phyloP scores from a whole-genome alignment of 2,797 vertebrate species.

The Etheostoma perlongum region DNA sequence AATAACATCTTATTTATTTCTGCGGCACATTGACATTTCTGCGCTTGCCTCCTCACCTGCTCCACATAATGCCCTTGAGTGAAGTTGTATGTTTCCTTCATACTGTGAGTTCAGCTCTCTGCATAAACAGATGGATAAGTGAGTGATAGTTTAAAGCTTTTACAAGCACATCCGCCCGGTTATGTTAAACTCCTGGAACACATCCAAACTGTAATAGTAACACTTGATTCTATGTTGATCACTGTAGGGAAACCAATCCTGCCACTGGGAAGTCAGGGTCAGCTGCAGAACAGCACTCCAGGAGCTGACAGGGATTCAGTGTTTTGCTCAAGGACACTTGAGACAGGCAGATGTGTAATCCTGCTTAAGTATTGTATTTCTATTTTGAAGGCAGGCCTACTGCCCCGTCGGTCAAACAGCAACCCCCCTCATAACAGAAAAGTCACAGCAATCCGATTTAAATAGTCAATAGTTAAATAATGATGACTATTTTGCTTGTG shows the following conservation, averaged over 20 bases:
- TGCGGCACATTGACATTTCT: constrained; percentile 53
- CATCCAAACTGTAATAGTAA: constrained; percentile 25
- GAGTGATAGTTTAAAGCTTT: constrained; percentile 30
- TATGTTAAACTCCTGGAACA: constrained; percentile 21
- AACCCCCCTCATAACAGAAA: background rate
- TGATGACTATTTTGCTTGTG: no score
- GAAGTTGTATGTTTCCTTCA: constrained; percentile 1
- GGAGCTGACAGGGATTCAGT: constrained; percentile 39
- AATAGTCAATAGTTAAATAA: no score
- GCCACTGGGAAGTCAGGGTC: constrained; percentile 52
- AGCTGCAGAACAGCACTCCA: constrained; percentile 37
- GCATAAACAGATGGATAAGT: constrained; percentile 20
- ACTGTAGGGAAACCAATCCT: constrained; percentile 5
- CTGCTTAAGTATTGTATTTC: constrained; percentile 54
- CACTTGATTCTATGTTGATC: constrained; percentile 49
- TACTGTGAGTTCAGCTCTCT: constrained; percentile 15
- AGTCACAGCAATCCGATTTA: no score
- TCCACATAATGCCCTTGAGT: constrained; percentile 41
- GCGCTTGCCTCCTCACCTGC: constrained; percentile 37
- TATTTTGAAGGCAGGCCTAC: background rate
- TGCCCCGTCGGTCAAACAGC: constrained; percentile 7
- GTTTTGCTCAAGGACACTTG: constrained; percentile 56
- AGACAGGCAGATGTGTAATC: constrained; percentile 46
- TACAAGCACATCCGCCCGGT: background rate
- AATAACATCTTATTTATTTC: constrained; percentile 60